phyloP scores from a whole-genome alignment of 1,140 invertebrate genomes.

The Diabrotica undecimpunctata region DNA sequence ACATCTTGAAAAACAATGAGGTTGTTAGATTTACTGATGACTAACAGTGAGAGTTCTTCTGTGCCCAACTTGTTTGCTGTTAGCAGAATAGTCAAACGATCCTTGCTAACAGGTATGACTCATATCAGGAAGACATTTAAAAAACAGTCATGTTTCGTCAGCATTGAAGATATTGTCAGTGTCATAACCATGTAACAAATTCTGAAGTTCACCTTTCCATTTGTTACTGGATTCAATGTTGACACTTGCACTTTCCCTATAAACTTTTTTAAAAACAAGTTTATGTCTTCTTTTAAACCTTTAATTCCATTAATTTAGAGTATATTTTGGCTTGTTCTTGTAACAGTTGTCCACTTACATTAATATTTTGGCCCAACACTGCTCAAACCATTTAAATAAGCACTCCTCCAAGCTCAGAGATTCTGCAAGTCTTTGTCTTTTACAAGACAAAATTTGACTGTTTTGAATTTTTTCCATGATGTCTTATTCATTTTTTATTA shows the following conservation, averaged over 20 bases:
- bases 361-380: background rate
- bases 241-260: background rate
- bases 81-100: background rate
- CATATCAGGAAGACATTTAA: background rate
- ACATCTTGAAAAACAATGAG: background rate
- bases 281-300: background rate
- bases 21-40: background rate
- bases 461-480: background rate
- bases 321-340: background rate
- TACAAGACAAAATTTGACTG: background rate
- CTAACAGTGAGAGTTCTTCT: background rate
- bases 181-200: background rate
- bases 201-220: background rate
- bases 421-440: background rate
- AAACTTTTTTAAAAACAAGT: background rate
- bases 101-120: background rate
- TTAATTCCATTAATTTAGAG: background rate
- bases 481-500: background rate
- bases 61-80: background rate
- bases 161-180: background rate
- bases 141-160: background rate
- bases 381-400: background rate
- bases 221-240: background rate
- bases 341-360: background rate
- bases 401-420: background rate